Evolutionary conservation across 2,797 vertebrate genomes (phyloP).

Genomic region (Phoebastria nigripes): DNA sequence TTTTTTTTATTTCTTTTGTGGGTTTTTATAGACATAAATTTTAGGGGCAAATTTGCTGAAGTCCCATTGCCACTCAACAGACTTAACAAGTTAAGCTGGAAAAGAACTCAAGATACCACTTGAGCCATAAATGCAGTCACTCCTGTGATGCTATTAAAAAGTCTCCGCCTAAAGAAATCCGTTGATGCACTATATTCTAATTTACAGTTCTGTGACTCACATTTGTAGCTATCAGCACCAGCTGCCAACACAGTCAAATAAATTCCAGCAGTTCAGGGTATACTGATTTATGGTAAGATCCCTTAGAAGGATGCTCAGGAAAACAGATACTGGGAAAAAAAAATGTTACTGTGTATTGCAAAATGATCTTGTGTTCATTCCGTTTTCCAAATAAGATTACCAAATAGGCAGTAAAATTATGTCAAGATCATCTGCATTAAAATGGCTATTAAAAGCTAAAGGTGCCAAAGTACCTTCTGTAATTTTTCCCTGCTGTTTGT

Average conservation of each 20-base stretch:
- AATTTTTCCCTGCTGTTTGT: constrained; percentile 54
- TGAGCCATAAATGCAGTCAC: constrained; percentile 2
- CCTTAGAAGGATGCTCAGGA: constrained; percentile 29
- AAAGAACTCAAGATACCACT: not conserved
- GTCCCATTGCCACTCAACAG: not conserved
- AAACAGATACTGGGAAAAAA: constrained; percentile 20
- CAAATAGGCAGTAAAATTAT: constrained; percentile 46
- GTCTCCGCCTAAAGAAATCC: constrained; percentile 19
- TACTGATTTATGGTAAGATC: constrained; percentile 57
- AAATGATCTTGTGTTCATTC: constrained; percentile 30
- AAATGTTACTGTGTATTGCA: not conserved
- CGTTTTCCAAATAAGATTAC: constrained; percentile 18
- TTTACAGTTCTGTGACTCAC: constrained; percentile 47
- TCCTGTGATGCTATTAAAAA: constrained; percentile 27
- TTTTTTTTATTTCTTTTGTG: not conserved
- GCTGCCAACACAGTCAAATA: constrained; percentile 47
- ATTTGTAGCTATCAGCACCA: constrained; percentile 57
- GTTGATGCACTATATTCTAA: constrained; percentile 43
- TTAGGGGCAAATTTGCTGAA: not conserved
- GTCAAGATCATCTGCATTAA: constrained; percentile 53
- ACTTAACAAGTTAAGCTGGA: constrained; percentile 3
- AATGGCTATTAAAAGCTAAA: constrained; percentile 54
- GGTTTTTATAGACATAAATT: not conserved
- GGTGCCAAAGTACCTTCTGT: constrained; percentile 22
- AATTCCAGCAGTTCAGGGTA: constrained; percentile 27